Evolutionary conservation across 2,113 vertebrate species (phyloP), one percentile per base, ranked within the genome.

Genomic region (Struthidea cinerea): DNA sequence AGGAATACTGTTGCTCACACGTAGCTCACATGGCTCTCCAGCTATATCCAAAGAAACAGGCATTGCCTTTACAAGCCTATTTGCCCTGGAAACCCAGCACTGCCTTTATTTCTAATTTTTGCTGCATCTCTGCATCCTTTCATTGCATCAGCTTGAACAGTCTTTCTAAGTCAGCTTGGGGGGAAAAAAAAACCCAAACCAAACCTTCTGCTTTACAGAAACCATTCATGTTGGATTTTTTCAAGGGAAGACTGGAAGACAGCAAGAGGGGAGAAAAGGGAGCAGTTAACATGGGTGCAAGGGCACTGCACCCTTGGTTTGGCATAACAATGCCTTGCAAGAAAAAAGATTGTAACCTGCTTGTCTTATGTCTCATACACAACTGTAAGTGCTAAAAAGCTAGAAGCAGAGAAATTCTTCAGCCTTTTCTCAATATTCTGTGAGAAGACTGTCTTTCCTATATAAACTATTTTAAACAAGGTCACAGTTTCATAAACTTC

Each of bases 171-270:
- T 5, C 0, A 0, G 20, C 11, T 41, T 49, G 24, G 13, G 24
- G 13, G 14, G 0, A 15, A 19, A 42, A 84, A 84, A 80, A 44
- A 59, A 46, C 4, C 4, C 33, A 32, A 0, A 1, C 0, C 41
- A 68, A 89, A 27, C 10, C 2, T 65, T 80, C 27, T 30, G 23
- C 56, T 84, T 77, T 74, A 73, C 6, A 81, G 63, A 89, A 89
- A 32, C 21, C 11, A 46, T n/a, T 56, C 10, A 27, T 3, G 1
- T 8, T 74, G 67, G 15, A 53, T 73, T 83, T 73, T 21, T 74
- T 85, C 44, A 88, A 59, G 41, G 28, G 20, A 68, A 75, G 49
- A 60, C 18, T 88, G 33, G 75, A 86, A 90, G 71, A 76, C 60
- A 50, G 8, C 8, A 52, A 44, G 41, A 77, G 9, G 10, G 20